A percentile compares a stretch with the other conserved stretches of the same genome.
Conservation (phyloP, 2,888 invertebrate species). For the Agrilus cyanescens region DNA sequence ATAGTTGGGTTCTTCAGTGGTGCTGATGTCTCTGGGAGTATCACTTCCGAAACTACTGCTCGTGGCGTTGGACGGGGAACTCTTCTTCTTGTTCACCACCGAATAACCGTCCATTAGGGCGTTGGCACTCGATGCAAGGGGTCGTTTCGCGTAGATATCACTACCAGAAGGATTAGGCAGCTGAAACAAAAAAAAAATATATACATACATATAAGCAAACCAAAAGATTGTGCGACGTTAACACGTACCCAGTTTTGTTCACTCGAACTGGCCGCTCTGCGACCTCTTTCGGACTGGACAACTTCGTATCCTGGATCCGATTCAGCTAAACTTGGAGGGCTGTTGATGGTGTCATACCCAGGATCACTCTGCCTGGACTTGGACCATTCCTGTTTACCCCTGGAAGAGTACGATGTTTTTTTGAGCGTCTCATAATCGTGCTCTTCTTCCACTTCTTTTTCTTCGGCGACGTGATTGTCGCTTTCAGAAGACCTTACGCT, state of each 20-base stretch:
- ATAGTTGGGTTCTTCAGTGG: conserved; percentile 54
- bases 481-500: conserved; percentile 5
- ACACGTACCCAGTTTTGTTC: too few relatives aligned
- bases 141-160: too few relatives aligned
- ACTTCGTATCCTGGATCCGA: conserved; percentile 64
- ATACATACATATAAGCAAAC: too few relatives aligned
- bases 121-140: conserved; percentile 5
- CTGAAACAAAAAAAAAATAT: too few relatives aligned
- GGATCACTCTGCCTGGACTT: conserved; percentile 22
- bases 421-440: conserved; percentile 53
- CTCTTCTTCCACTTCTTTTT: conserved; percentile 20
- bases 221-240: too few relatives aligned
- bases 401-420: conserved; percentile 22
- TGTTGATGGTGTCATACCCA: conserved; percentile 37
- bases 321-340: conserved; percentile 47
- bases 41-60: conserved; percentile 45
- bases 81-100: conserved; percentile 16
- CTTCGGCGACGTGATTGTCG: conserved; percentile 1
- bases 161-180: too few relatives aligned
- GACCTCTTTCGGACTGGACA: conserved; percentile 31
- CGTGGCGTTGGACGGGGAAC: conserved; percentile 25
- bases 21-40: conserved; percentile 20
- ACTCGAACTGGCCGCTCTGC: conserved; percentile 34
- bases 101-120: conserved; percentile 16
- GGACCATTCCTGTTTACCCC: background rate